Conservation (phyloP, 30 jellyfish, hydroid and myxozoan species). For the Mastigias papua region DNA sequence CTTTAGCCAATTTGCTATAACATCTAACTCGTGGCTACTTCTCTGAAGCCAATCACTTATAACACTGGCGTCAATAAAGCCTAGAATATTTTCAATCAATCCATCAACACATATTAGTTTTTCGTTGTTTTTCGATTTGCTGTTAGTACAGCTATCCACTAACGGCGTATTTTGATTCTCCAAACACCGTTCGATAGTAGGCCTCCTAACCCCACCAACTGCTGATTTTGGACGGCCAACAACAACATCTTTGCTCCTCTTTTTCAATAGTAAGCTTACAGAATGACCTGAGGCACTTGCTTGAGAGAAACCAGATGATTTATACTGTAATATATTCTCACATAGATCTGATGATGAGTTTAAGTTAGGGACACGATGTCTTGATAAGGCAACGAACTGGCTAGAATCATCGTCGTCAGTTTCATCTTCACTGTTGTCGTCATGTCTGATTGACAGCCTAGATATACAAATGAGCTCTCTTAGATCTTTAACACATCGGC, state of each 20-base stretch:
- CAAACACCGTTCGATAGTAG: too few relatives aligned
- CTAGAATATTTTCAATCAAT: conserved; percentile 57
- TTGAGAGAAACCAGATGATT: not conserved
- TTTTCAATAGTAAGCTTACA: not conserved
- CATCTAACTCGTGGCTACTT: conserved; percentile 43
- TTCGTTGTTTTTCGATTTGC: too few relatives aligned
- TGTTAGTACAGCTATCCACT: too few relatives aligned
- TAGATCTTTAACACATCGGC: conserved; percentile 81
- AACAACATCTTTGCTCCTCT: conserved; percentile 39
- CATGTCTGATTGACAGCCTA: conserved; percentile 80
- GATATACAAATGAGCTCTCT: conserved; percentile 85
- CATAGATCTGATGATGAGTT: too few relatives aligned
- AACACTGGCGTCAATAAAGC: conserved; percentile 76
- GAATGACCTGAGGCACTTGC: not conserved
- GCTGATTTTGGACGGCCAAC: conserved; percentile 75
- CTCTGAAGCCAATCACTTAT: conserved; percentile 76
- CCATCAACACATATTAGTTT: not conserved
- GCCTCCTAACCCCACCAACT: too few relatives aligned
- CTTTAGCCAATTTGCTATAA: conserved; percentile 32
- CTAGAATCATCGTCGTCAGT: not conserved
- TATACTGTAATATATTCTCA: too few relatives aligned
- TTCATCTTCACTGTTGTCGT: conserved; percentile 33
- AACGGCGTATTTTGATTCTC: too few relatives aligned
- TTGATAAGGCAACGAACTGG: too few relatives aligned
- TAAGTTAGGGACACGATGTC: too few relatives aligned